Evolutionary conservation across 2,888 invertebrate species (phyloP).

Genomic region (Abrostola tripartita): DNA sequence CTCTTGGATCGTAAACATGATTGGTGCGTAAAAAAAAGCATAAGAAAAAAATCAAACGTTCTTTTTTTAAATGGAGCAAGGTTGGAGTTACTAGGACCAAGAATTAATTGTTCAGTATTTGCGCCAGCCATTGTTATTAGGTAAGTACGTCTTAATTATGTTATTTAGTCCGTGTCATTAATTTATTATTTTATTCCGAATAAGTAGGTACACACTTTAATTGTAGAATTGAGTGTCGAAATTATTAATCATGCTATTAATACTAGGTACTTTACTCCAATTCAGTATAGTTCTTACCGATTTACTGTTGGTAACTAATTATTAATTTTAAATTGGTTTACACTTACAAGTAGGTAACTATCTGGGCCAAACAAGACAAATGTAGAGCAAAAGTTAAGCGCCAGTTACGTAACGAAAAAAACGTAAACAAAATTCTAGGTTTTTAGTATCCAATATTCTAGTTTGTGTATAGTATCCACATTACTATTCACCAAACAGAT

Average conservation of each 20-base stretch:
- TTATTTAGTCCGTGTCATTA: too few relatives aligned
- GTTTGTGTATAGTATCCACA: neutral
- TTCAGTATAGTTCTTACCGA: too few relatives aligned
- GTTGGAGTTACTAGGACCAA: constrained; percentile 24
- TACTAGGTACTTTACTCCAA: too few relatives aligned
- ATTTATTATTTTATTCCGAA: too few relatives aligned
- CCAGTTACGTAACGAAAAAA: neutral
- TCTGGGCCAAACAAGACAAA: neutral
- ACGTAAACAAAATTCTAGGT: neutral
- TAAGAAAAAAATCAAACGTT: constrained; percentile 33
- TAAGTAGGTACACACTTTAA: too few relatives aligned
- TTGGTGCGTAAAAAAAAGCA: constrained; percentile 35
- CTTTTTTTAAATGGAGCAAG: constrained; percentile 53
- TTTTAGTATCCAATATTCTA: neutral
- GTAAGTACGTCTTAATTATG: too few relatives aligned
- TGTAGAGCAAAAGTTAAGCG: neutral
- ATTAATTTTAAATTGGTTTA: too few relatives aligned
- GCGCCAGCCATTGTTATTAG: too few relatives aligned
- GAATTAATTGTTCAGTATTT: constrained; percentile 27
- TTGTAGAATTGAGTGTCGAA: too few relatives aligned
- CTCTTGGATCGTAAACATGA: constrained; percentile 45
- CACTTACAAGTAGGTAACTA: too few relatives aligned
- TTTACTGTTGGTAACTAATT: too few relatives aligned
- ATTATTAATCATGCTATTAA: too few relatives aligned
- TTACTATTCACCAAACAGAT: constrained; percentile 2